Base-by-base conservation (phyloP, 1,140 invertebrate species). In the Periplaneta americana region DNA sequence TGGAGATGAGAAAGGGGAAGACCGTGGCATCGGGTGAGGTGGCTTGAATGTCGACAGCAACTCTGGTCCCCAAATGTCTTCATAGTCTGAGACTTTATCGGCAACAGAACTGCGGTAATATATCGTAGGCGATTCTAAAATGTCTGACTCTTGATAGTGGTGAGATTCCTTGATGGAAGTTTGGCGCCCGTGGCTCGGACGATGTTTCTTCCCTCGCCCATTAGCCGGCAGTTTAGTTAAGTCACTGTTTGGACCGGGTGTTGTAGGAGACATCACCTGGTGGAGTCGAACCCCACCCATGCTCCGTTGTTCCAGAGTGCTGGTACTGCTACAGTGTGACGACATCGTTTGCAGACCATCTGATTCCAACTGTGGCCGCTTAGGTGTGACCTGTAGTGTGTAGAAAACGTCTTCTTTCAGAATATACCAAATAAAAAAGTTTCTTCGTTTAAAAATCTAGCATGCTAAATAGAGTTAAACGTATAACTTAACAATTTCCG, bases 31-130 rank as follows among this genome's bases (percentile, higher is more conserved):
- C 76, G 89, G 90, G 91, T 37, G 91, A 91, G 0, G 89, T 85
- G 85, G 85, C 74, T 87, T 87, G 74, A 87, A 87, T 1, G 85
- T 86, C 1, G 84, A 82, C 34, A 86, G 74, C 1, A 83, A 81
- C 88, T 96, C 92, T 75, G 92, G 93, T 48, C 92, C 93, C 97
- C 97, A 98, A 83, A 98, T 94, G 86, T 98, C 97, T 88, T 98
- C 97, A 87, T 98, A 98, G 88, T 98, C 97, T 82, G 48, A 66
- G 34, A 81, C 76, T n/a, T 81, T 81, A n/a, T 80, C 80, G 18
- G 80, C 80, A 15, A 80, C 74, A 31, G 80, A 80, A 86, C 96
- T 97, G 82, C 94, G 91, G 85, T 96, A 97, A 86, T 97, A 98
- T 22, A 93, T 89, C 81, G 92, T 91, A n/a, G 93, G 93, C 33